Evolutionary conservation across 2,113 vertebrate genomes (phyloP).

Genomic region (Amphiprion ocellaris): DNA sequence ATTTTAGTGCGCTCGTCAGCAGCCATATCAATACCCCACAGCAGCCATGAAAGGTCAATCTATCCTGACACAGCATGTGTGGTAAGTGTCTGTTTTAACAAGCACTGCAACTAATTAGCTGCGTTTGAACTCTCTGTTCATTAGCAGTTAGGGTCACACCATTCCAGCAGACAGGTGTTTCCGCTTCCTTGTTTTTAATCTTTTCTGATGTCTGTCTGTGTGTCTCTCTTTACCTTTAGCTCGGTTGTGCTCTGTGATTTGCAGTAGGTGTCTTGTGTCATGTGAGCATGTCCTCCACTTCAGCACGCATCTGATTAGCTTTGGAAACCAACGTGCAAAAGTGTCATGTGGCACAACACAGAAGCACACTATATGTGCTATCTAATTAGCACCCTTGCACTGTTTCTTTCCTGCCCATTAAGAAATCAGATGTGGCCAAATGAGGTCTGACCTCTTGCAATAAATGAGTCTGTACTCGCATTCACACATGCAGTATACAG

Average conservation of each 20-base stretch:
- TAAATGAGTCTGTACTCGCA: not conserved
- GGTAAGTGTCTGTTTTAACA: conserved; percentile 66
- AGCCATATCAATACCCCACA: conserved; percentile 66
- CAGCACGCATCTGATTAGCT: conserved; percentile 36
- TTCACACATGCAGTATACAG: not conserved
- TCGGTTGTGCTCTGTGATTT: conserved; percentile 13
- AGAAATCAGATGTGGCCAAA: not conserved
- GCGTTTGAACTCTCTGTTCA: conserved; percentile 67
- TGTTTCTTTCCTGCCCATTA: conserved; percentile 4
- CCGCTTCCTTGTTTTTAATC: conserved; percentile 20
- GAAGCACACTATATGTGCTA: not conserved
- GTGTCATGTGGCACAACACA: not conserved
- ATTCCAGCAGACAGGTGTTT: conserved; percentile 47
- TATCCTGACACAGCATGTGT: conserved; percentile 61
- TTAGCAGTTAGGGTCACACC: conserved; percentile 49
- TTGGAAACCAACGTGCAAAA: conserved; percentile 8
- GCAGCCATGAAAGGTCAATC: conserved; percentile 66
- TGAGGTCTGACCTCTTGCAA: conserved; percentile 9
- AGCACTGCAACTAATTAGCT: conserved; percentile 68
- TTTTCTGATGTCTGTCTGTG: not conserved
- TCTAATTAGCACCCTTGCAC: conserved; percentile 32
- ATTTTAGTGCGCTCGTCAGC: conserved; percentile 60
- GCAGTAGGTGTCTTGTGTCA: not conserved
- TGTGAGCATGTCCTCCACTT: conserved; percentile 29
- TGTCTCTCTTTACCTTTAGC: not conserved